Evolutionary conservation across 2,113 vertebrate species (phyloP).

Genomic region (Upupa epops): DNA sequence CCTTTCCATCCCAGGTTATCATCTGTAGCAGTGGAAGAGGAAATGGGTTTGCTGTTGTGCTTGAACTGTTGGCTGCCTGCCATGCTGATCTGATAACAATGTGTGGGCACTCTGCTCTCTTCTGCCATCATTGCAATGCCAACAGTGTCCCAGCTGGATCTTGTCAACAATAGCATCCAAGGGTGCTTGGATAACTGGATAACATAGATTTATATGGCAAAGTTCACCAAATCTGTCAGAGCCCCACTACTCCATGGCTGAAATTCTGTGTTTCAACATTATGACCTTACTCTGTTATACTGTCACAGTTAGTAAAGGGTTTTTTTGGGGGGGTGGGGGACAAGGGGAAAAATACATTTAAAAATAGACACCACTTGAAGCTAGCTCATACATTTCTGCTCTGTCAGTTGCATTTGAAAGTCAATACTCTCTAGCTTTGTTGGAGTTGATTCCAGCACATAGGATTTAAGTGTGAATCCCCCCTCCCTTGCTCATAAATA

Average conservation of each 20-base stretch:
- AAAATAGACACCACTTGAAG: background rate
- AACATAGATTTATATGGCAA: background rate
- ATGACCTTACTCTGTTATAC: background rate
- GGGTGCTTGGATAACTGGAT: background rate
- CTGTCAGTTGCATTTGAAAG: slow-evolving; percentile 39
- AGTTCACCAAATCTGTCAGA: background rate
- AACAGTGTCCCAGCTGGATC: background rate
- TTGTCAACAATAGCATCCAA: background rate
- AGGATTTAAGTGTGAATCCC: slow-evolving; percentile 43
- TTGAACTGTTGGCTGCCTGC: background rate
- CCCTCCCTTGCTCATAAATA: slow-evolving; percentile 23
- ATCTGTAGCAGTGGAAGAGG: background rate
- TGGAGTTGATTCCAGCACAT: slow-evolving; percentile 54
- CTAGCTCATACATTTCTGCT: background rate
- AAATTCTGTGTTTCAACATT: background rate
- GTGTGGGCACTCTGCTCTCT: background rate
- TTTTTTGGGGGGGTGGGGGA: background rate
- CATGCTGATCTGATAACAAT: fast-evolving
- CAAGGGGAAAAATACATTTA: too few relatives aligned
- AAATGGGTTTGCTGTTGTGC: background rate
- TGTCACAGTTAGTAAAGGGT: background rate
- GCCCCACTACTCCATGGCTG: fast-evolving
- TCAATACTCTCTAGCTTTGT: slow-evolving; percentile 47
- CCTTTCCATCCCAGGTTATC: background rate
- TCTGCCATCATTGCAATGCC: background rate